Conservation (phyloP, 2,888 invertebrate genomes). For the Andrena bucephala region DNA sequence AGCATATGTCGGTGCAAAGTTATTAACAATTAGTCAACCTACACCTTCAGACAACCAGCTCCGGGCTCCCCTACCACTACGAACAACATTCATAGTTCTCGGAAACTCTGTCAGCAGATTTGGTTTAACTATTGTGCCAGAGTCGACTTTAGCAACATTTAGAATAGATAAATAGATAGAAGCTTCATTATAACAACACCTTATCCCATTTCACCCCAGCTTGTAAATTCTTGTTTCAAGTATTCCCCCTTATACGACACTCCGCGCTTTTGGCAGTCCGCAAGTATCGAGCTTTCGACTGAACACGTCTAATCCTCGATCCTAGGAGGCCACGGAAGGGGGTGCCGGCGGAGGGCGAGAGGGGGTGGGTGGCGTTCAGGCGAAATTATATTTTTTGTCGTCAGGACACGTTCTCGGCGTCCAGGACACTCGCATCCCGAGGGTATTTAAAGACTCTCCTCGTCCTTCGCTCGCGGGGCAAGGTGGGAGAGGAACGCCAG, state of each 20-base stretch:
- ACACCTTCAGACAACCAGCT: too few species aligned
- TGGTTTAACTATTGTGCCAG: too few species aligned
- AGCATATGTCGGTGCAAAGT: too few species aligned
- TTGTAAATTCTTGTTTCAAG: background rate
- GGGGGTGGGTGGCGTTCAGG: constrained; percentile 31
- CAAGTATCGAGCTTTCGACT: constrained; percentile 26
- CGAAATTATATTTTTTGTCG: constrained; percentile 83
- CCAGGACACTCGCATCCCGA: constrained; percentile 80
- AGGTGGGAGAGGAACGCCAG: constrained; percentile 50
- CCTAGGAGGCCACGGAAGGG: constrained; percentile 14
- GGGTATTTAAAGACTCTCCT: constrained; percentile 84
- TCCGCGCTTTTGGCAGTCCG: background rate
- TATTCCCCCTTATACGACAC: background rate
- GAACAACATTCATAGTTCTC: background rate
- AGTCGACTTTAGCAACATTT: too few species aligned
- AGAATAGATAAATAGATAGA: too few species aligned
- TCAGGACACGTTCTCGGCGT: constrained; percentile 80
- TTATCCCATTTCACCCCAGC: too few species aligned
- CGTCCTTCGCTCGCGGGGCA: constrained; percentile 74
- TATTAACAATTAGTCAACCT: too few species aligned
- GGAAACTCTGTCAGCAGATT: too few species aligned
- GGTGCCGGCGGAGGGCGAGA: constrained; percentile 16
- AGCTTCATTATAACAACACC: too few species aligned
- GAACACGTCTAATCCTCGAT: constrained; percentile 48
- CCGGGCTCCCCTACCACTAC: too few species aligned